Evolutionary conservation across 2,888 invertebrate genomes (phyloP).

Genomic region (Acheta domesticus): DNA sequence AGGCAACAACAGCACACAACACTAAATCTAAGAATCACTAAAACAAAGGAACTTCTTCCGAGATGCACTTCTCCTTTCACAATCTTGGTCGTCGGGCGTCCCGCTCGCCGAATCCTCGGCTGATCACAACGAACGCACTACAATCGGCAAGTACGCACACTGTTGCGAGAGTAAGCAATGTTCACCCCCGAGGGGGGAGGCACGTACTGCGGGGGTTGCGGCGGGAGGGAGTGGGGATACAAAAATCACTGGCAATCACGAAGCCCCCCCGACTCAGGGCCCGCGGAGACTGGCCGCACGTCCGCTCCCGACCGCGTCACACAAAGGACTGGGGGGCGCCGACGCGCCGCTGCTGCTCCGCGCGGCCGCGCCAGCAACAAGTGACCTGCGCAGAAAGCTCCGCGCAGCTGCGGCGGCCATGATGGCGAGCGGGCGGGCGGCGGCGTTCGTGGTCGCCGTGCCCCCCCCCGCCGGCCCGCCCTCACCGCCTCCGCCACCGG

Average conservation of each 20-base stretch:
- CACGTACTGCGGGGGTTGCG: background rate
- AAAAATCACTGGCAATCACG: slow-evolving; percentile 6
- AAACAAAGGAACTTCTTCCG: slow-evolving; percentile 1
- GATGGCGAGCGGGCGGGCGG: background rate
- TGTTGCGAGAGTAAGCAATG: background rate
- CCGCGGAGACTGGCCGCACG: slow-evolving; percentile 7
- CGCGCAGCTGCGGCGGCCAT: background rate
- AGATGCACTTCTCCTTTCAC: background rate
- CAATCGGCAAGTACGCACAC: too few species aligned
- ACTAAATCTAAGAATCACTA: background rate
- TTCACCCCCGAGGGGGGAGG: background rate
- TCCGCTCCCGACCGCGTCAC: slow-evolving; percentile 4
- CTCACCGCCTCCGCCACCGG: too few species aligned
- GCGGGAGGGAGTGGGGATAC: slow-evolving; percentile 5
- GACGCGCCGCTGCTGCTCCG: background rate
- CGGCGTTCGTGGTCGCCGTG: too few species aligned
- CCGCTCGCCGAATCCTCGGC: background rate
- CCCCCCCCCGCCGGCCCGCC: too few species aligned
- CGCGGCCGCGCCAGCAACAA: slow-evolving; percentile 1
- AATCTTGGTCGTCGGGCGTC: background rate
- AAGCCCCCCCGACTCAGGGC: background rate
- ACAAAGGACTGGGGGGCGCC: background rate
- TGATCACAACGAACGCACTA: too few species aligned
- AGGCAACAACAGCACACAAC: background rate
- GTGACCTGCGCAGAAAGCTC: background rate